Evolutionary conservation across 2,797 vertebrate species (phyloP).

Genomic region (Erethizon dorsatum): DNA sequence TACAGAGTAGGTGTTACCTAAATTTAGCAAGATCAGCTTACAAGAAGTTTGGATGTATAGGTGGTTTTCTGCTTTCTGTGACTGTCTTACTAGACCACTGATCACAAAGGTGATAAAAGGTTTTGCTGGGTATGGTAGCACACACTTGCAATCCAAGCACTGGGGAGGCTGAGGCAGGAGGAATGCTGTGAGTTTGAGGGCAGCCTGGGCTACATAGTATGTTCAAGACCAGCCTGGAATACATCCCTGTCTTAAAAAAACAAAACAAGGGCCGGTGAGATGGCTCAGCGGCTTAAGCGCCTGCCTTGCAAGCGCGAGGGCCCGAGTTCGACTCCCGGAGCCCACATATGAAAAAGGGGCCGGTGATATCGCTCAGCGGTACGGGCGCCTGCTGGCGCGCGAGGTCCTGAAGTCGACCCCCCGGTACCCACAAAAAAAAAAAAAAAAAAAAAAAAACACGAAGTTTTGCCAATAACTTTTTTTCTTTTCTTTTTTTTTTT

Average conservation of each 20-base stretch:
- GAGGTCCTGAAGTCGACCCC: too few species aligned
- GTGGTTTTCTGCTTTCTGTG: background rate
- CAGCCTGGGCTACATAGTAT: background rate
- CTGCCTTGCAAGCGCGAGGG: too few species aligned
- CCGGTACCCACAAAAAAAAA: too few species aligned
- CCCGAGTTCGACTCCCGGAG: too few species aligned
- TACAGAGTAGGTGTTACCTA: background rate
- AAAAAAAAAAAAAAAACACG: too few species aligned
- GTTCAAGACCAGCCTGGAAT: background rate
- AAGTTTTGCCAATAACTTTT: too few species aligned
- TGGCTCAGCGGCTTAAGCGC: too few species aligned
- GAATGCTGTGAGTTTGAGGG: background rate
- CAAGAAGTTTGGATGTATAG: background rate
- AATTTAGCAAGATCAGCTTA: background rate
- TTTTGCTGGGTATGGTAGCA: background rate
- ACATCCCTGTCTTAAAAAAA: background rate
- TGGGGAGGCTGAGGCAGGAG: background rate
- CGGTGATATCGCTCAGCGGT: too few species aligned
- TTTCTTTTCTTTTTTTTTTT: too few species aligned
- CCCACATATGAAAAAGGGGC: too few species aligned
- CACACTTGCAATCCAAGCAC: background rate
- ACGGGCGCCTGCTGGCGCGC: too few species aligned
- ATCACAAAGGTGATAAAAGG: background rate
- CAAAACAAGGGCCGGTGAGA: too few species aligned
- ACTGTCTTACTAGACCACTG: background rate